Conservation (phyloP, 2,888 invertebrate species). For the Sarcophaga caerulescens region DNA sequence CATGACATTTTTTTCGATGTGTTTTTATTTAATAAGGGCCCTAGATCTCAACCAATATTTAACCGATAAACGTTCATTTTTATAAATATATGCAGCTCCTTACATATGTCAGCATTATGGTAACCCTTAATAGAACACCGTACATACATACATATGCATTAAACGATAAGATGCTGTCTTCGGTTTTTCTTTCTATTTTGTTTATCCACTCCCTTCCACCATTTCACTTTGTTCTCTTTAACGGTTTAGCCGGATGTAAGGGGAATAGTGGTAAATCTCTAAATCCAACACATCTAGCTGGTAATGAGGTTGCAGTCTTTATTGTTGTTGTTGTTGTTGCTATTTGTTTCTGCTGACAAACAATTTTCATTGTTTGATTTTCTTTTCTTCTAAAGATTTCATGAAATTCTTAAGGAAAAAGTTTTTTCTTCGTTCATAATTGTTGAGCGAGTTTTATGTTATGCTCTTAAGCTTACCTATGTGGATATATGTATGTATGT, state of each 20-base stretch:
- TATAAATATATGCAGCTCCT: too few species aligned
- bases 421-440: conserved; percentile 10
- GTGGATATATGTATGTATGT: not conserved
- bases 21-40: too few species aligned
- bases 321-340: too few species aligned
- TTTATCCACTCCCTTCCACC: not conserved
- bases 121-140: too few species aligned
- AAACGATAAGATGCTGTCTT: conserved; percentile 14
- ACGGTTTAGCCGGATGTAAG: not conserved
- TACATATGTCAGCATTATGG: too few species aligned
- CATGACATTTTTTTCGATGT: too few species aligned
- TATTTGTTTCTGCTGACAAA: not conserved
- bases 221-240: not conserved
- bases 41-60: too few species aligned
- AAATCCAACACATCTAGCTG: too few species aligned
- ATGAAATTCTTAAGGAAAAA: conserved; percentile 15
- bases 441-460: not conserved
- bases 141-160: too few species aligned
- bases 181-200: conserved; percentile 1
- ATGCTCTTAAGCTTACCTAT: not conserved
- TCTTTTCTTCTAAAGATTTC: not conserved
- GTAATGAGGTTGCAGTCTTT: not conserved
- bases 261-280: too few species aligned
- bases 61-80: too few species aligned
- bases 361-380: not conserved